Conservation (phyloP, 2,797 vertebrate species). For the Holocentrus rufus region DNA sequence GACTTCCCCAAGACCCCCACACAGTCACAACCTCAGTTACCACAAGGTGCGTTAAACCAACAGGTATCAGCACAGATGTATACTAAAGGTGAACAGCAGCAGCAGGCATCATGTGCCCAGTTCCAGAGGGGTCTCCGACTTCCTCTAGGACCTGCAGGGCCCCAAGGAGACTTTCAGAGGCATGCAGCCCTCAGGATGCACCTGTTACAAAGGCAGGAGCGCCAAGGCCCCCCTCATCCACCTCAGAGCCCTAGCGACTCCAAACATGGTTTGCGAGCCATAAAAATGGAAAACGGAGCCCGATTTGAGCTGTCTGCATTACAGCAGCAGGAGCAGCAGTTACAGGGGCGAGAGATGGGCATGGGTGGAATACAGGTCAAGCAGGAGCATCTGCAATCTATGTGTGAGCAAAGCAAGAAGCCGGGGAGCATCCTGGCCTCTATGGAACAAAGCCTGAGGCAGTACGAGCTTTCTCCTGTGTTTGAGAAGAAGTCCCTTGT, state of each 20-base stretch:
- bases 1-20: conserved; percentile 73
- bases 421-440: conserved; percentile 91
- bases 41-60: conserved; percentile 78
- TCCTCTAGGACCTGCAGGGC: conserved; percentile 74
- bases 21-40: conserved; percentile 80
- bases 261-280: conserved; percentile 71
- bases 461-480: conserved; percentile 90
- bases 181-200: conserved; percentile 92
- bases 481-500: conserved; percentile 91
- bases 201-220: conserved; percentile 90
- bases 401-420: conserved; percentile 69
- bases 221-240: conserved; percentile 81
- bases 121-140: conserved; percentile 78
- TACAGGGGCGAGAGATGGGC: conserved; percentile 73
- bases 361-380: conserved; percentile 72
- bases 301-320: conserved; percentile 73
- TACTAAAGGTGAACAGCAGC: conserved; percentile 79
- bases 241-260: conserved; percentile 79
- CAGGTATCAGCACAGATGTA: conserved; percentile 73
- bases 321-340: conserved; percentile 62
- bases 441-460: conserved; percentile 94
- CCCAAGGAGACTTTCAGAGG: conserved; percentile 85
- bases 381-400: conserved; percentile 78
- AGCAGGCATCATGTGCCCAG: conserved; percentile 73
- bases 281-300: conserved; percentile 87